phyloP scores from a whole-genome alignment of 1,140 invertebrate genomes.

The Chrysoperla carnea region DNA sequence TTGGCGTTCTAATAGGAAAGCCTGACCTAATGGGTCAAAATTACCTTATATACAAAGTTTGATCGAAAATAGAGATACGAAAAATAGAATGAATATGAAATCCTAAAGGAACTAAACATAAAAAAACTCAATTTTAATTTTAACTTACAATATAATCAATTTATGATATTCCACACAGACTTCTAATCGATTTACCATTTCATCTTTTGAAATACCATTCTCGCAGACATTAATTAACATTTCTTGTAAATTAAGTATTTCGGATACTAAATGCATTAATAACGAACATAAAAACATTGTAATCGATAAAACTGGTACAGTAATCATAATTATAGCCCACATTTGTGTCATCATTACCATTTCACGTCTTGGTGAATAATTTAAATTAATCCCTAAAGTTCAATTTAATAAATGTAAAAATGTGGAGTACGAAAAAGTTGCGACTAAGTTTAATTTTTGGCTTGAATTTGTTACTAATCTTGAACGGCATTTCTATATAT shows the following conservation, averaged over 20 bases:
- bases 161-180: slow-evolving; percentile 1
- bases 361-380: background rate
- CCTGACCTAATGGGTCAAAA: too few relatives aligned
- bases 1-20: too few relatives aligned
- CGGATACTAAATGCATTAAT: background rate
- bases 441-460: too few relatives aligned
- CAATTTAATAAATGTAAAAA: too few relatives aligned
- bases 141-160: background rate
- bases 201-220: too few relatives aligned
- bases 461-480: too few relatives aligned
- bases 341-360: background rate
- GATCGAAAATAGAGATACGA: too few relatives aligned
- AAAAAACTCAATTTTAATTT: background rate
- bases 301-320: background rate
- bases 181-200: background rate
- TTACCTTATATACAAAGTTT: too few relatives aligned
- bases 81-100: too few relatives aligned
- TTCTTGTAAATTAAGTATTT: background rate
- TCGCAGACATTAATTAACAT: background rate
- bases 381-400: background rate
- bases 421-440: too few relatives aligned
- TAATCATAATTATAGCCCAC: background rate
- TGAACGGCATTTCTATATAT: too few relatives aligned
- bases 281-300: slow-evolving; percentile 1
- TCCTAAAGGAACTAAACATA: too few relatives aligned